Evolutionary conservation across 2,888 invertebrate genomes (phyloP), one percentile per base, ranked within the genome.

Genomic region (Anarsia innoxiella): DNA sequence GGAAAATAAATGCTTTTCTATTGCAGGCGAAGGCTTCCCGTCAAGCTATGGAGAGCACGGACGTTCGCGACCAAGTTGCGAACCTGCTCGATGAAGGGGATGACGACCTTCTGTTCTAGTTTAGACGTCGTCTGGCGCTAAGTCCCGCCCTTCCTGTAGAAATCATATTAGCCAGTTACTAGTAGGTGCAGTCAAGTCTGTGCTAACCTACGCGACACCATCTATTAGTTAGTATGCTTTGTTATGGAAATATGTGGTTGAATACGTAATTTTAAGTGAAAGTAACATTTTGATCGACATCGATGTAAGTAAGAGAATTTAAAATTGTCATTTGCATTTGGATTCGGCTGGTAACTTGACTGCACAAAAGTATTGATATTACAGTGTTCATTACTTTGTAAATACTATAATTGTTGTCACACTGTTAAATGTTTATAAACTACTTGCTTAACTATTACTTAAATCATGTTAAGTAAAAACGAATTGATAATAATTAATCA

Each of bases 21-120:
- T 58, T 59, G 26, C 73, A 83, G 82, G 66, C 47, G 61, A 76
- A 77, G 44, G 59, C 53, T 12, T 59, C 59, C n/a, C n/a, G n/a
- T n/a, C n/a, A n/a, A 3, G 67, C 62, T 1, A 57, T 6, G 71
- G 64, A 5, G 42, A 49, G 8, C 4, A 42, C 46, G 29, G 78
- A 82, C 34, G 41, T 59, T 12, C 56, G 82, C 29, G 78, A 86
- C 51, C 16, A 84, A 40, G 71, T 87, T 14, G 88, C 88, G 23
- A 95, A 93, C 66, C 88, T 96, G 57, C 82, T 96, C 30, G 93
- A 94, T 46, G 94, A 95, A 51, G 93, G 92, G 28, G 96, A 97
- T 61, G 95, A 95, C 65, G 96, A 97, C 79, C 82, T 97, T 42
- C 85, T 97, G 40, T 97, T 97, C 86, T 95, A 93, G 88, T 47